These are phyloP conservation scores for Grallaria varia DNA, from an alignment of 2,113 vertebrate genomes.

Conservation along the genomic window DNA sequence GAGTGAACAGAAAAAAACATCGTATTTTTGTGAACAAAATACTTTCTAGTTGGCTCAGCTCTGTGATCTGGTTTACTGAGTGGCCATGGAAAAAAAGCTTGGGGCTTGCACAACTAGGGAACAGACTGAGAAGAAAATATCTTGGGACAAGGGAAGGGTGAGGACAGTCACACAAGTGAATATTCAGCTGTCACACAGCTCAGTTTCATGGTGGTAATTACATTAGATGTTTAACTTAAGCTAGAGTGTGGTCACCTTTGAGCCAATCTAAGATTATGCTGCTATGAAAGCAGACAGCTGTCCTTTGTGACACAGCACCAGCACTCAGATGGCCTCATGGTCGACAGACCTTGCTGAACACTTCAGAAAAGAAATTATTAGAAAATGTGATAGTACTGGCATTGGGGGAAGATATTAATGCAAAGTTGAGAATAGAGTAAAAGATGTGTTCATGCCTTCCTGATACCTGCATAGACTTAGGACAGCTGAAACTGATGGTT, in stretches of 20 bases:
- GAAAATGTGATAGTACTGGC: background rate
- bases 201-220: background rate
- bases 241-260: background rate
- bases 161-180: background rate
- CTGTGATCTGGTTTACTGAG: background rate
- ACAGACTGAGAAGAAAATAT: background rate
- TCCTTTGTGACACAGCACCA: background rate
- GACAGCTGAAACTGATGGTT: background rate
- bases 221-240: background rate
- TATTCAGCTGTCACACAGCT: background rate
- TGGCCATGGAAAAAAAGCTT: background rate
- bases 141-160: background rate
- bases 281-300: background rate
- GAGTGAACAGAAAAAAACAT: background rate
- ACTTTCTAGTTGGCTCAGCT: background rate
- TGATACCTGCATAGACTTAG: background rate
- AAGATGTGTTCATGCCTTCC: fast-evolving
- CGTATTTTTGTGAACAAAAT: background rate
- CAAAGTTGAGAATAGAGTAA: background rate
- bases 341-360: background rate
- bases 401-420: background rate
- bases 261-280: background rate
- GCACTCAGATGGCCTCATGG: background rate
- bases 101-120: background rate
- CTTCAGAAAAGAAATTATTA: background rate